A percentile compares a stretch with the other conserved stretches of the same genome.
Evolutionary conservation across 1,140 invertebrate genomes (phyloP).

Genomic region (Bombus waltoni): DNA sequence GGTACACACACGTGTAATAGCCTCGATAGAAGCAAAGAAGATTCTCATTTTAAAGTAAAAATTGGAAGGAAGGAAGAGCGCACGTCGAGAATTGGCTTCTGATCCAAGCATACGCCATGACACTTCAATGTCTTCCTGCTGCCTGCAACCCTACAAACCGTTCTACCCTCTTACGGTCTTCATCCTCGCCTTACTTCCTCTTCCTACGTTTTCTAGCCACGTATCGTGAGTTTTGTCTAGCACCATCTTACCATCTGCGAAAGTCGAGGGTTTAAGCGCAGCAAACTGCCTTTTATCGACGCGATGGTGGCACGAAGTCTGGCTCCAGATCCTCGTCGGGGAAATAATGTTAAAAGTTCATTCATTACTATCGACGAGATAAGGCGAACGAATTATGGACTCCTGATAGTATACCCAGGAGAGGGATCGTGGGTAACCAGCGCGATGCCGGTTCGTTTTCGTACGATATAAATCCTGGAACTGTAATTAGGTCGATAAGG

Average conservation of each 20-base stretch:
- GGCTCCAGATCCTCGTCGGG: slow-evolving; percentile 42
- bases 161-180: no score
- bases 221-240: not conserved
- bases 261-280: not conserved
- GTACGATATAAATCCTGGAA: slow-evolving; percentile 56
- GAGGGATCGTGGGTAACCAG: not conserved
- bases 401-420: slow-evolving; percentile 62
- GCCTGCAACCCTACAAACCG: no score
- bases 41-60: not conserved
- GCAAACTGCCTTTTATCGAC: slow-evolving; percentile 19
- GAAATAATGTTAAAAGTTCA: slow-evolving; percentile 68
- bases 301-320: slow-evolving; percentile 10
- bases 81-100: no score
- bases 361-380: slow-evolving; percentile 64
- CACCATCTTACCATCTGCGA: not conserved
- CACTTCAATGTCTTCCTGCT: no score
- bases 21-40: not conserved
- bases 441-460: slow-evolving; percentile 45
- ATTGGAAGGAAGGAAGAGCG: not conserved
- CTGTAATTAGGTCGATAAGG: slow-evolving; percentile 66
- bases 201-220: not conserved
- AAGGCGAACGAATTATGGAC: slow-evolving; percentile 65
- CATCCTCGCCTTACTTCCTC: not conserved
- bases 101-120: not conserved
- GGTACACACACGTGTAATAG: not conserved